Evolutionary conservation across 2,888 invertebrate species (phyloP), one percentile per base, ranked within the genome.

Genomic region (Idaea aversata): DNA sequence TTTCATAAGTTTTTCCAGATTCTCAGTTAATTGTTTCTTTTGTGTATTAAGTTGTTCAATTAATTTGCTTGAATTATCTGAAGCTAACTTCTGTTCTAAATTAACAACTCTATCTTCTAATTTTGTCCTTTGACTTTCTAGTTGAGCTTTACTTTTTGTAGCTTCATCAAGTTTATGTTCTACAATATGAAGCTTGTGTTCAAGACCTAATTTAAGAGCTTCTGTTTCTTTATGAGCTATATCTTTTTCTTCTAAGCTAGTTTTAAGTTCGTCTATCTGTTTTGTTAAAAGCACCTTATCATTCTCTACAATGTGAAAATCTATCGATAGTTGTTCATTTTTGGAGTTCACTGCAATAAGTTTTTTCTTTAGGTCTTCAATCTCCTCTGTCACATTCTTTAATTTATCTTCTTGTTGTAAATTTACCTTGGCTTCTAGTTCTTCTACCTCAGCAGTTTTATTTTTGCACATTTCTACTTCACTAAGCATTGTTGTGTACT

Each of bases 281-380:
- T 91, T 88, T 6, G 86, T 88, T 59, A 93, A 77, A 62, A 93
- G 80, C 5, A 92, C 90, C 78, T 93, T 94, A 70, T 93, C 92
- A 75, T 94, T 94, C 80, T 91, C 91, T 61, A 93, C 75, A 66
- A 93, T 93, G 70, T 92, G 92, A 62, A 93, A 86, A 71, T 94
- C 90, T 74, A 93, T 94, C 47, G 92, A 87, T 4, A 93, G 81
- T 71, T 93, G 93, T 71, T 93, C 93, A 65, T 93, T 88, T 75
- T 90, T 91, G 57, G 90, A 84, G 74, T 88, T 88, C 10, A 86
- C 75, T 5, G 80, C 70, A 57, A 76, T 81, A 6, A 94, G 70
- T n/a, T 83, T 84, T 70, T 85, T 85, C 67, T 89, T 91, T 2
- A 94, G 76, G 4, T 90, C 87, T 64, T 91, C 90, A 6, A 93